phyloP scores from a whole-genome alignment of 2,888 invertebrate genomes.

The Heliconius hortense region DNA sequence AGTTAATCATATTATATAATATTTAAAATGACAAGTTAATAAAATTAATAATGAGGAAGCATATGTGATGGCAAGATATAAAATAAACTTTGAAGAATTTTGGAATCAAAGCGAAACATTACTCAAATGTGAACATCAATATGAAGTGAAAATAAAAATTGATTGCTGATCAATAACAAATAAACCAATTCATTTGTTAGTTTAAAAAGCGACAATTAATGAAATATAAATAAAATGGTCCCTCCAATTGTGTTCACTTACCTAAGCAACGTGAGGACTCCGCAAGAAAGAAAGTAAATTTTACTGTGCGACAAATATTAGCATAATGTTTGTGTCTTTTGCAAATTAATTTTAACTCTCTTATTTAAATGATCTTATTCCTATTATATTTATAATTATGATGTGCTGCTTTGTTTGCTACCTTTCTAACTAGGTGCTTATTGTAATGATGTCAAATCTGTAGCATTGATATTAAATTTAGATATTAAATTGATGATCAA shows the following conservation, averaged over 20 bases:
- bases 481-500: slow-evolving; percentile 31
- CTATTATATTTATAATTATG: slow-evolving; percentile 42
- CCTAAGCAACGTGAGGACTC: slow-evolving; percentile 82
- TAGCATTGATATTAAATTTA: slow-evolving; percentile 13
- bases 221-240: slow-evolving; percentile 57
- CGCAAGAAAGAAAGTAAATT: slow-evolving; percentile 82
- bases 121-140: slow-evolving; percentile 67
- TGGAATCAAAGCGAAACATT: slow-evolving; percentile 81
- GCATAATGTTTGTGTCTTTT: slow-evolving; percentile 58
- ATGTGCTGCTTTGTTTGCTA: slow-evolving; percentile 40
- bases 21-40: slow-evolving; percentile 43
- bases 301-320: slow-evolving; percentile 78
- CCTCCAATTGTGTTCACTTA: slow-evolving; percentile 76
- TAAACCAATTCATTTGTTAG: slow-evolving; percentile 55
- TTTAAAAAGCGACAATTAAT: slow-evolving; percentile 67
- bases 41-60: slow-evolving; percentile 61
- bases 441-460: slow-evolving; percentile 34
- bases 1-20: not conserved
- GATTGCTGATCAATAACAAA: slow-evolving; percentile 60
- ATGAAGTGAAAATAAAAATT: slow-evolving; percentile 56
- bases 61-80: slow-evolving; percentile 56
- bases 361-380: slow-evolving; percentile 29
- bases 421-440: slow-evolving; percentile 37
- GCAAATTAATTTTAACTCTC: slow-evolving; percentile 60
- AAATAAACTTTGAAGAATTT: slow-evolving; percentile 61